Conservation (phyloP, 2,113 vertebrate genomes). For the Myrmecobius fasciatus region DNA sequence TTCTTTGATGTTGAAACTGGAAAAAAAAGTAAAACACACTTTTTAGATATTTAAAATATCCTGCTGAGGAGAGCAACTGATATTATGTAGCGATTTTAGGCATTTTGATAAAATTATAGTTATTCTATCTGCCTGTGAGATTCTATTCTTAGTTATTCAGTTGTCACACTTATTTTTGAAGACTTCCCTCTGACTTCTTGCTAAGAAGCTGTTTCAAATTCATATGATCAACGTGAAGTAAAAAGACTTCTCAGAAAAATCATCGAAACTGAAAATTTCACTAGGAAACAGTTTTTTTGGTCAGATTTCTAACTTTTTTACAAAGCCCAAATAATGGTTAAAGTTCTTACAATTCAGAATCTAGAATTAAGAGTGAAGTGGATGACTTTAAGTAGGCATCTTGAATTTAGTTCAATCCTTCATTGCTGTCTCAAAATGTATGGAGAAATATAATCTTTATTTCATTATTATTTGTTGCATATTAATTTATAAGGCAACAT, state of each 20-base stretch:
- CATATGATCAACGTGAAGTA: not conserved
- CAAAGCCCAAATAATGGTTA: not conserved
- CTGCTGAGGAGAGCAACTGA: not conserved
- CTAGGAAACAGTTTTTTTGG: not conserved
- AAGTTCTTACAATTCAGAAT: not conserved
- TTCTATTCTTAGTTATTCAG: not conserved
- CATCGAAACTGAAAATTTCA: not conserved
- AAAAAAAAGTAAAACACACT: not conserved
- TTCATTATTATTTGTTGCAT: not conserved
- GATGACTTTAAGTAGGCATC: not conserved
- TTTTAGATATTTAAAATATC: not conserved
- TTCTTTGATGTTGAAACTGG: not conserved
- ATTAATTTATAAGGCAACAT: not conserved
- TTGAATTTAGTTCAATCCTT: not conserved
- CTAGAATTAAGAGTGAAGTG: not conserved
- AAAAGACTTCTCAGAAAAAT: not conserved
- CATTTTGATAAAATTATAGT: not conserved
- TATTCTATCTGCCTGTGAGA: not conserved
- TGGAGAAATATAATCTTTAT: not conserved
- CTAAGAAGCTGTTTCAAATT: not conserved
- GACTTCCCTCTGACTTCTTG: not conserved
- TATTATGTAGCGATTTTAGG: not conserved
- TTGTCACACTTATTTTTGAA: not conserved
- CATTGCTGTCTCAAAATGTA: not conserved
- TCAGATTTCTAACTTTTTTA: not conserved